Percentiles rank a stretch among this genome's conserved stretches.
Evolutionary conservation across 2,113 vertebrate genomes (phyloP).

Genomic region (Melanerpes formicivorus): DNA sequence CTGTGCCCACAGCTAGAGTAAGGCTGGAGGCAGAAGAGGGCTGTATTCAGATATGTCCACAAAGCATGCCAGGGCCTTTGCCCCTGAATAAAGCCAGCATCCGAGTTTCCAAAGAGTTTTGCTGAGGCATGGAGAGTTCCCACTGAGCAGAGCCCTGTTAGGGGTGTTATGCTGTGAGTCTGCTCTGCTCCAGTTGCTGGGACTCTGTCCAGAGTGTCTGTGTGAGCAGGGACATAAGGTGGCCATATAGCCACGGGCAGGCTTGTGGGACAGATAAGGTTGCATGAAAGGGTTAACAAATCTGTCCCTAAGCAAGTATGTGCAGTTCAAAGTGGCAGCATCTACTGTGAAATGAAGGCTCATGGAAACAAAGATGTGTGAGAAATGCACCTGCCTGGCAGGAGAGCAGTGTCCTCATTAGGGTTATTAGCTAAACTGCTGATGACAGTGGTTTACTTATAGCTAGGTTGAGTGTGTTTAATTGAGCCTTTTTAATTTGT

Average conservation of each 20-base stretch:
- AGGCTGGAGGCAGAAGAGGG: neutral
- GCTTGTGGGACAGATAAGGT: neutral
- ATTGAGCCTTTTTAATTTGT: constrained; percentile 22
- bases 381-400: neutral
- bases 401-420: neutral
- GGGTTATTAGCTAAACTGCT: constrained; percentile 14
- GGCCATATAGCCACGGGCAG: neutral
- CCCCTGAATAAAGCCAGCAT: neutral
- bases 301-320: neutral
- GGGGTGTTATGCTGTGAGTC: neutral
- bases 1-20: neutral
- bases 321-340: neutral
- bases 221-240: neutral
- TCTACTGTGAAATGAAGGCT: neutral
- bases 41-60: neutral
- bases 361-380: neutral
- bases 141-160: neutral
- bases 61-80: neutral
- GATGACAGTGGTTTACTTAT: neutral
- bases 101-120: neutral
- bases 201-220: neutral
- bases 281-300: neutral
- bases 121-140: neutral
- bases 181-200: neutral
- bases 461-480: neutral